Base-by-base conservation (phyloP, 2,888 invertebrate species). In the Drosophila colorata region DNA sequence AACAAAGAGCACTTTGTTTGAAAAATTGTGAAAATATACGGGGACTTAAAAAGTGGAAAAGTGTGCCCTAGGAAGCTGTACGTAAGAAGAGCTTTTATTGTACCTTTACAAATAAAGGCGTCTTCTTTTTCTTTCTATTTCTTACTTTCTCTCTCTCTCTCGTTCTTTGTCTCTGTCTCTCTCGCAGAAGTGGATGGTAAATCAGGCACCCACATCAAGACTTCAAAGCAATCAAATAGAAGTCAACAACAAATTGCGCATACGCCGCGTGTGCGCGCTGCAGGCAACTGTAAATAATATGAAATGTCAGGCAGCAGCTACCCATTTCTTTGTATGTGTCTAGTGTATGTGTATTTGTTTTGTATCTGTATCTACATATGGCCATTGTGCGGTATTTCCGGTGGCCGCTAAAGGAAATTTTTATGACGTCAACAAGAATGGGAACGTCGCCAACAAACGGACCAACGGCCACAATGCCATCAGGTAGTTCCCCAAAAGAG, bases 351-450 rank as follows among this genome's bases (percentile, higher is more conserved):
- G 57, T 40, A 18, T 58, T 20, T 47, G 52, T 23, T 43, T 16
- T 52, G 43, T 48, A 18, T 41, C 13, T 53, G 25, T 51, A 56
- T 44, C 56, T 61, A 37, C 28, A 28, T 28, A 28, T 49, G 46
- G 33, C 68, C 70, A 85, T 87, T 83, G 82, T 85, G 51, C 48
- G 74, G 79, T 67, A 87, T 87, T 85, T 83, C 82, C 82, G 82
- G 82, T 82, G 74, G 64, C 74, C 35, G 64, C 61, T 59, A 64
- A 73, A 85, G 86, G 82, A 87, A 85, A 87, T 78, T 87, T 87
- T 71, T 81, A 85, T 87, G 88, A 87, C 80, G 63, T 86, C 87
- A 83, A 77, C 68, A 48, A 53, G 48, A 63, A 52, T 55, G 70
- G 70, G 60, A 67, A 51, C 20, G 28, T 49, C 57, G 44, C 56